These are phyloP conservation scores for Coreius guichenoti DNA, from an alignment of 2,797 vertebrate genomes.

Conservation along the genomic window DNA sequence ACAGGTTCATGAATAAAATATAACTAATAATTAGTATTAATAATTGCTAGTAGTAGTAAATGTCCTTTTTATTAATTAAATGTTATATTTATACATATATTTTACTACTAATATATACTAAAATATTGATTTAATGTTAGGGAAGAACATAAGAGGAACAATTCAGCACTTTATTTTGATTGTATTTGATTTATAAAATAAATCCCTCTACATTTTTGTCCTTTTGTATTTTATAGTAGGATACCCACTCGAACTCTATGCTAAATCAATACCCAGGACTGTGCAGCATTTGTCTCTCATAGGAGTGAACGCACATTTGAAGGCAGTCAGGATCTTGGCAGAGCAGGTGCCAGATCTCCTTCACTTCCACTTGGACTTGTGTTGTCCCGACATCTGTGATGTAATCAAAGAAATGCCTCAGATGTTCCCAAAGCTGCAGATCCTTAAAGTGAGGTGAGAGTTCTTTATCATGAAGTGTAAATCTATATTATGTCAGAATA, in stretches of 20 bases:
- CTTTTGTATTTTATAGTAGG: slow-evolving; percentile 50
- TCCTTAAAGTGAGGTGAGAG: slow-evolving; percentile 60
- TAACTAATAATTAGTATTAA: not conserved
- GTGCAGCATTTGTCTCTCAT: slow-evolving; percentile 54
- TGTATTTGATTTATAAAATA: not conserved
- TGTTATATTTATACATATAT: not conserved
- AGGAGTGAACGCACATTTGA: slow-evolving; percentile 41
- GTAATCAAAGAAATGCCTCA: slow-evolving; percentile 44
- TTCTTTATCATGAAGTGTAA: not conserved
- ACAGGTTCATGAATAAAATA: not conserved
- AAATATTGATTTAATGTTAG: not conserved
- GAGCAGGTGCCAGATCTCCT: slow-evolving; percentile 56
- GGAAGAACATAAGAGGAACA: not conserved
- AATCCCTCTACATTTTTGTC: not conserved
- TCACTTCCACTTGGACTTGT: slow-evolving; percentile 58
- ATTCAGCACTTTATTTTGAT: not conserved
- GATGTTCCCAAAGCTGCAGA: slow-evolving; percentile 58
- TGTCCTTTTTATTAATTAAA: too few species aligned
- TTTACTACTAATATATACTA: not conserved
- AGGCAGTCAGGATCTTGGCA: slow-evolving; percentile 46
- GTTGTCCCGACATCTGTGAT: slow-evolving; percentile 9
- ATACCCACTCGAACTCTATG: slow-evolving; percentile 45
- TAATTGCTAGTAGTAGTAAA: not conserved
- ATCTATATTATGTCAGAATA: not conserved
- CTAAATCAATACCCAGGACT: slow-evolving; percentile 43